These are phyloP conservation scores for Tetragonisca angustula DNA, from an alignment of 2,888 invertebrate genomes.

Conservation along the genomic window DNA sequence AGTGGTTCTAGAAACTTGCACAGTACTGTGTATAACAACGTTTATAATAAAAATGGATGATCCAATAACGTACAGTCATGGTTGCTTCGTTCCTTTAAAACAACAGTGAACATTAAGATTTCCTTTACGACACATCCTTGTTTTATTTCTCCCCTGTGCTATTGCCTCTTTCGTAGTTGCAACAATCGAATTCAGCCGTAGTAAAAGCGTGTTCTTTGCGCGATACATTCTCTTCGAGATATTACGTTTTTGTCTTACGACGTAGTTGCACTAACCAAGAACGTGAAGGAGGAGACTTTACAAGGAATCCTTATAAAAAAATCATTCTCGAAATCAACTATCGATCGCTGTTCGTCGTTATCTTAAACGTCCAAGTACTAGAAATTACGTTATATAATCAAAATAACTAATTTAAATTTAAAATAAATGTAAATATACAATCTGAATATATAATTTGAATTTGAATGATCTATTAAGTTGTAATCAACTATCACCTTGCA, in stretches of 20 bases:
- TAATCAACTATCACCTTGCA: no score
- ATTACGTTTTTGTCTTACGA: neutral
- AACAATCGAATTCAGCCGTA: neutral
- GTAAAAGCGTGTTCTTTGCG: neutral
- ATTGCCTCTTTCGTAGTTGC: neutral
- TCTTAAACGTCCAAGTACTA: neutral
- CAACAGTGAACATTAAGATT: neutral
- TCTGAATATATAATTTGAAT: no score
- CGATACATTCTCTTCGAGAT: neutral
- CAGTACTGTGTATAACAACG: no score
- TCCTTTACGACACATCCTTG: neutral
- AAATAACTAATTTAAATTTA: no score
- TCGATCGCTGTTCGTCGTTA: slow-evolving; percentile 1
- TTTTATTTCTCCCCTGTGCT: neutral
- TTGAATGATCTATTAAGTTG: no score
- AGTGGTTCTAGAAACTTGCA: no score
- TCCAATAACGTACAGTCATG: neutral
- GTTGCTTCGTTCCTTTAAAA: neutral
- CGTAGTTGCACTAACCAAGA: neutral
- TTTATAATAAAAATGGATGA: no score
- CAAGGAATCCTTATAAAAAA: slow-evolving; percentile 1
- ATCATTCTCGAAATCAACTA: neutral
- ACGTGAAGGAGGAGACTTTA: no score
- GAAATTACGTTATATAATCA: no score
- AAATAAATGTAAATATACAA: no score